Conservation (phyloP, 2,888 invertebrate species). For the Acrocyrtus sp. region DNA sequence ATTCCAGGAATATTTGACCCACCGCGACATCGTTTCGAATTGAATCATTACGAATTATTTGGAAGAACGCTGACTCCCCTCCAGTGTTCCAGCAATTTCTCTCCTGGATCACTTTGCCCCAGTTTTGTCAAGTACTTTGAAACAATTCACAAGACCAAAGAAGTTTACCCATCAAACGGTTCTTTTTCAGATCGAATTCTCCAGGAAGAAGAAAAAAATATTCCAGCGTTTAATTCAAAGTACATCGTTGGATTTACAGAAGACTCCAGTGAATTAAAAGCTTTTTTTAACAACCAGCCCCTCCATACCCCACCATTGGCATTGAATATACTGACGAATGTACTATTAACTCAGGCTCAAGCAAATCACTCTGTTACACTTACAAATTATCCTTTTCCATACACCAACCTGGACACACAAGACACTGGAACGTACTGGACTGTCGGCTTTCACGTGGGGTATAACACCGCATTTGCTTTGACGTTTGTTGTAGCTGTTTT, state of each 20-base stretch:
- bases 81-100: slow-evolving; percentile 46
- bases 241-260: slow-evolving; percentile 57
- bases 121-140: slow-evolving; percentile 40
- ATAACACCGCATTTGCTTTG: slow-evolving; percentile 77
- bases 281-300: slow-evolving; percentile 82
- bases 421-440: slow-evolving; percentile 58
- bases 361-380: slow-evolving; percentile 67
- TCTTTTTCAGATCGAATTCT: slow-evolving; percentile 8
- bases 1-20: slow-evolving; percentile 69
- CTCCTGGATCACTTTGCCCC: slow-evolving; percentile 26
- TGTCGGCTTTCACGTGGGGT: slow-evolving; percentile 57
- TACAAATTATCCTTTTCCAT: slow-evolving; percentile 77
- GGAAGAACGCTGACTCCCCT: slow-evolving; percentile 55
- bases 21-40: slow-evolving; percentile 70
- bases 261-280: slow-evolving; percentile 38
- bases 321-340: slow-evolving; percentile 74
- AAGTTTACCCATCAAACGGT: not conserved
- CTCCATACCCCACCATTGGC: slow-evolving; percentile 79
- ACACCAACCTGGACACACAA: slow-evolving; percentile 67
- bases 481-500: slow-evolving; percentile 73
- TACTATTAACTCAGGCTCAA: slow-evolving; percentile 68
- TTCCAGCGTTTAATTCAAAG: slow-evolving; percentile 56
- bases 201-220: slow-evolving; percentile 22
- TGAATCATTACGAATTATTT: slow-evolving; percentile 66
- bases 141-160: slow-evolving; percentile 9